phyloP scores from a whole-genome alignment of 1,140 invertebrate genomes.

The Contarinia nasturtii region DNA sequence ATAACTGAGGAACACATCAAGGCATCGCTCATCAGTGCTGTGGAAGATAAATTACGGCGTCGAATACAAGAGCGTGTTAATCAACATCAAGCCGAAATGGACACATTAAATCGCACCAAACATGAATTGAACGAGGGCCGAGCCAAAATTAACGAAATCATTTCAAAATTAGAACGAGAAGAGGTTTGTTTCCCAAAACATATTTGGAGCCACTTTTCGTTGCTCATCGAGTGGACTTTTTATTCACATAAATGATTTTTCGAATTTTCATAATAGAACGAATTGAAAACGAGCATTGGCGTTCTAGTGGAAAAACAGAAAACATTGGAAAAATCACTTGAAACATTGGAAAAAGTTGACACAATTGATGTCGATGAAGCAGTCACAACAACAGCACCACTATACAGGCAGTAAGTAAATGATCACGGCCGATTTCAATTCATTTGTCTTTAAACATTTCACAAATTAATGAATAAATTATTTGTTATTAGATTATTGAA shows the following conservation, averaged over 20 bases:
- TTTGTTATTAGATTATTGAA: constrained; percentile 55
- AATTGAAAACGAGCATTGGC: constrained; percentile 68
- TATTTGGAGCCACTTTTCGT: neutral
- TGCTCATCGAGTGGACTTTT: neutral
- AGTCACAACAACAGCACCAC: constrained; percentile 84
- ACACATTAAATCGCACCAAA: constrained; percentile 73
- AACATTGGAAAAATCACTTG: constrained; percentile 66
- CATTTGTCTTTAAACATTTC: neutral
- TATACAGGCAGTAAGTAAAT: constrained; percentile 75
- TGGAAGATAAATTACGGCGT: constrained; percentile 74
- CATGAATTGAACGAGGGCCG: constrained; percentile 77
- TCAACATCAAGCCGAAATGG: constrained; percentile 78
- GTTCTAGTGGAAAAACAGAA: constrained; percentile 69
- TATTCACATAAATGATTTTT: neutral
- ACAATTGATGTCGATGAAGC: constrained; percentile 88
- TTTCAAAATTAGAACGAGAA: constrained; percentile 66
- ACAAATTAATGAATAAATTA: neutral
- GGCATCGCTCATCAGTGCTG: constrained; percentile 80
- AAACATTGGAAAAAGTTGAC: constrained; percentile 55
- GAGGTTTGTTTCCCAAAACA: constrained; percentile 31
- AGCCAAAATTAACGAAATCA: constrained; percentile 59
- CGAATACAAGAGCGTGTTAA: constrained; percentile 74
- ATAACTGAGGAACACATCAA: constrained; percentile 91
- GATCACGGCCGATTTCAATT: neutral
- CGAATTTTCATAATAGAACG: constrained; percentile 30